These are phyloP conservation scores for Macroramphosus scolopax DNA, from an alignment of 2,797 vertebrate genomes.

Conservation along the genomic window DNA sequence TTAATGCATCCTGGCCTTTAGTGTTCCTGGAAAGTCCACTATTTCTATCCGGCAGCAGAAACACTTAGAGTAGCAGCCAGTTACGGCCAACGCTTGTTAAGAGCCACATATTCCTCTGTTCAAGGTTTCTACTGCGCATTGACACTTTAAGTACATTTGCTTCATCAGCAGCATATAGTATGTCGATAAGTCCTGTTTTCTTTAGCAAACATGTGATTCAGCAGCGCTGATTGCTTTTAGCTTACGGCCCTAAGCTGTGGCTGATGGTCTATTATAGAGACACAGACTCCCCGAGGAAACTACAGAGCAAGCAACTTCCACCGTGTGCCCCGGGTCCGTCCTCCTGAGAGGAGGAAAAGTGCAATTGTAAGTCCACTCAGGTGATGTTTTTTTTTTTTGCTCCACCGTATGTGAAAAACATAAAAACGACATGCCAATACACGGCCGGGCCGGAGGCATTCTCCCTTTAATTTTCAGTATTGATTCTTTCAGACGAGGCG, in stretches of 20 bases:
- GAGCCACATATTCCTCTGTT: slow-evolving; percentile 28
- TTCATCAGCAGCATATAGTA: slow-evolving; percentile 47
- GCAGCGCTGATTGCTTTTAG: slow-evolving; percentile 33
- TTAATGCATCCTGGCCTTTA: too few relatives aligned
- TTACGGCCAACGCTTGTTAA: slow-evolving; percentile 23
- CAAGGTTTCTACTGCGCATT: slow-evolving; percentile 32
- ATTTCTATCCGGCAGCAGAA: too few relatives aligned
- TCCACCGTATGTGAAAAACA: slow-evolving; percentile 23
- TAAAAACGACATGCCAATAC: slow-evolving; percentile 21
- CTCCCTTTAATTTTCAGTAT: slow-evolving; percentile 43
- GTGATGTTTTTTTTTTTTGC: slow-evolving; percentile 29
- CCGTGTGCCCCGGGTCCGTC: slow-evolving; percentile 13
- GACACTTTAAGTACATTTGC: slow-evolving; percentile 50
- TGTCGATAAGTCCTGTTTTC: slow-evolving; percentile 50
- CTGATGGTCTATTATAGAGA: slow-evolving; percentile 47
- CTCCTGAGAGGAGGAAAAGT: slow-evolving; percentile 23
- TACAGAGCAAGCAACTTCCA: slow-evolving; percentile 26
- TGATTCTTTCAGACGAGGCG: slow-evolving; percentile 35
- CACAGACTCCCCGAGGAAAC: slow-evolving; percentile 31
- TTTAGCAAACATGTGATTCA: slow-evolving; percentile 40
- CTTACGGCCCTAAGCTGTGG: slow-evolving; percentile 32
- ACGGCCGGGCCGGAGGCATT: slow-evolving; percentile 33
- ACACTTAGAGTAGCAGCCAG: neutral
- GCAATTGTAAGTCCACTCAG: slow-evolving; percentile 25
- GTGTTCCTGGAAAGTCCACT: too few relatives aligned